Evolutionary conservation across 2,797 vertebrate species (phyloP).

Genomic region (Thunnus albacares): DNA sequence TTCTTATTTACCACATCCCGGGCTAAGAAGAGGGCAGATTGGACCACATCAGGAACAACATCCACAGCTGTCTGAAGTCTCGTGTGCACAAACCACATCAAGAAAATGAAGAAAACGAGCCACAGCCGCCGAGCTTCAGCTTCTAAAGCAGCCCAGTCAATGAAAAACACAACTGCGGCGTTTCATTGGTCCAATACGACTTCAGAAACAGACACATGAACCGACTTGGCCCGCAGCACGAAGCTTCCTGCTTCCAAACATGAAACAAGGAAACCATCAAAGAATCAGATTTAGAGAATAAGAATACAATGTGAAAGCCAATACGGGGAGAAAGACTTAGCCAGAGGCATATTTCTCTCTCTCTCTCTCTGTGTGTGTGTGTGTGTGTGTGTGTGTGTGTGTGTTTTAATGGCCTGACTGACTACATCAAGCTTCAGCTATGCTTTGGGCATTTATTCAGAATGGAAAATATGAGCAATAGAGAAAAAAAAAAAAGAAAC

Average conservation of each 20-base stretch:
- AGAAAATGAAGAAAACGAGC: constrained; percentile 30
- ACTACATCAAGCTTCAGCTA: constrained; percentile 78
- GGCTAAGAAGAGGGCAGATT: constrained; percentile 31
- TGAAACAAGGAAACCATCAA: constrained; percentile 41
- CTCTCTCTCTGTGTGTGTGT: constrained; percentile 35
- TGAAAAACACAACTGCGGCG: constrained; percentile 34
- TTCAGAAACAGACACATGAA: constrained; percentile 34
- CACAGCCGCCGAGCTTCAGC: constrained; percentile 3
- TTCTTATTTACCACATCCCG: constrained; percentile 16
- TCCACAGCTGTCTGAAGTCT: constrained; percentile 27
- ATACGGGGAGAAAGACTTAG: constrained; percentile 30
- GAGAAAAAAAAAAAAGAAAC: constrained; percentile 29
- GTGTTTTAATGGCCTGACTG: constrained; percentile 54
- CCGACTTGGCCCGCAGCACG: constrained; percentile 25
- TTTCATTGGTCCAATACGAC: constrained; percentile 11
- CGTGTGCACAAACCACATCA: constrained; percentile 17
- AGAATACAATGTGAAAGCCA: constrained; percentile 45
- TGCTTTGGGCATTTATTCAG: constrained; percentile 75
- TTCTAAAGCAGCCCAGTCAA: constrained; percentile 34
- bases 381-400: constrained; percentile 31
- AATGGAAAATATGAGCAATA: constrained; percentile 84
- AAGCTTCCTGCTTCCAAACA: constrained; percentile 51
- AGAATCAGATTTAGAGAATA: constrained; percentile 35
- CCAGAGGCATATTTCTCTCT: constrained; percentile 36
- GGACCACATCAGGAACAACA: constrained; percentile 37